Base-by-base conservation (phyloP, 2,888 invertebrate genomes). In the Eupithecia vulgata region DNA sequence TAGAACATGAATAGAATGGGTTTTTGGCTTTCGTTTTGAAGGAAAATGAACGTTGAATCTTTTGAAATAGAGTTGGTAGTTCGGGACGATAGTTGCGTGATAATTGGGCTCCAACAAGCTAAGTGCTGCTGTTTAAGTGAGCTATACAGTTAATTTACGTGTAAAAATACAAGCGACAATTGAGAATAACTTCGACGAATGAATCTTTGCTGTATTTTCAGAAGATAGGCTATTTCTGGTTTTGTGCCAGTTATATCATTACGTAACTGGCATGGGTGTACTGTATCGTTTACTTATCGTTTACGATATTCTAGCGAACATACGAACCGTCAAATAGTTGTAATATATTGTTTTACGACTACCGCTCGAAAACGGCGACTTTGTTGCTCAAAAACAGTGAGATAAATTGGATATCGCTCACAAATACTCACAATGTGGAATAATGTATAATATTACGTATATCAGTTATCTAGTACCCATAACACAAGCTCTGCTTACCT, bases 1-100 rank as follows among this genome's bases (percentile, higher is more conserved):
- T 25, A 57, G 61, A 61, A 8, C 35, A 35, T n/a, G 37, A 64
- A 64, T 64, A 57, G 57, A 57, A 57, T 57, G 57, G 62, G 62
- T 37, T 37, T n/a, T 64, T 17, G 37, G 37, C 62, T 64, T 35
- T 37, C 35, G 5, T 5, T 64, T 64, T 35, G n/a, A 37, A 64
- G n/a, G 62, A 64, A 35, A 35, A 34, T 17, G n/a, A 64, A 21
- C 62, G 12, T 64, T 64, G n/a, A 37, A 12, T 5, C 6, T 10
- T 17, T 64, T 37, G 62, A 37, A n/a, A 64, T 64, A 64, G 37
- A 30, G 62, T 35, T 37, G 62, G 5, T 37, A 12, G 35, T 64
- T 35, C 5, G 4, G 12, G n/a, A n/a, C 15, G 35, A 35, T n/a
- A 35, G 62, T 64, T 64, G n/a, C n/a, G n/a, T n/a, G n/a, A 34